These are phyloP conservation scores for Cranoglanis bouderius DNA, from an alignment of 2,113 vertebrate species.

Conservation along the genomic window DNA sequence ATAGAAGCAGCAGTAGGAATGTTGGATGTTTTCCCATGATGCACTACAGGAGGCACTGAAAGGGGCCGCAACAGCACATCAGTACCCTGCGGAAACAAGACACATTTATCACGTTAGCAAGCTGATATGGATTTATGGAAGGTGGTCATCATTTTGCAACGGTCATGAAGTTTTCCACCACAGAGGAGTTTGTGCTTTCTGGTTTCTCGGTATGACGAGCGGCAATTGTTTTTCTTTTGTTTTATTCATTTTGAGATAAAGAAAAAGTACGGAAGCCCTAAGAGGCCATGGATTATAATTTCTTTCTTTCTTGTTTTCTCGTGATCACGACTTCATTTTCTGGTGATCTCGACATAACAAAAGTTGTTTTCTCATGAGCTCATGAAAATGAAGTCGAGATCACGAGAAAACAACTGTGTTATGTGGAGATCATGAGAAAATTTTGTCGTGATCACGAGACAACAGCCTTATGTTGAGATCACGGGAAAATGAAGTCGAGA, in stretches of 20 bases:
- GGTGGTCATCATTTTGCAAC: background rate
- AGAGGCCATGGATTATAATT: too few species aligned
- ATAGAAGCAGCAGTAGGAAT: conserved; percentile 57
- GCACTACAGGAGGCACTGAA: conserved; percentile 53
- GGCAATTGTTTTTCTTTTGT: background rate
- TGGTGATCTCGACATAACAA: too few species aligned
- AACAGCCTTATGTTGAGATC: too few species aligned
- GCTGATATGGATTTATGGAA: background rate
- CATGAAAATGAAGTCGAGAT: too few species aligned
- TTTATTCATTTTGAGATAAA: background rate
- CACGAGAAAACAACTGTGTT: too few species aligned
- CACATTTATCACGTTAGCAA: background rate
- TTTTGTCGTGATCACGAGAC: too few species aligned
- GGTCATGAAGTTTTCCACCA: background rate
- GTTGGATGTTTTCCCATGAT: conserved; percentile 64
- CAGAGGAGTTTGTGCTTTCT: background rate
- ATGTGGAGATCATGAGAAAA: too few species aligned
- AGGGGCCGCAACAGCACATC: conserved; percentile 48
- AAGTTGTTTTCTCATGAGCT: too few species aligned
- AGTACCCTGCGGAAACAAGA: conserved; percentile 30
- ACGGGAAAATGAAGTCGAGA: too few species aligned
- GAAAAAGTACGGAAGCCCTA: too few species aligned
- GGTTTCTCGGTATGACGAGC: background rate
- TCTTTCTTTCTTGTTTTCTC: too few species aligned
- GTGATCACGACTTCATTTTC: too few species aligned